These are phyloP conservation scores for Venusia cambrica DNA, from an alignment of 2,888 invertebrate species.

Conservation along the genomic window DNA sequence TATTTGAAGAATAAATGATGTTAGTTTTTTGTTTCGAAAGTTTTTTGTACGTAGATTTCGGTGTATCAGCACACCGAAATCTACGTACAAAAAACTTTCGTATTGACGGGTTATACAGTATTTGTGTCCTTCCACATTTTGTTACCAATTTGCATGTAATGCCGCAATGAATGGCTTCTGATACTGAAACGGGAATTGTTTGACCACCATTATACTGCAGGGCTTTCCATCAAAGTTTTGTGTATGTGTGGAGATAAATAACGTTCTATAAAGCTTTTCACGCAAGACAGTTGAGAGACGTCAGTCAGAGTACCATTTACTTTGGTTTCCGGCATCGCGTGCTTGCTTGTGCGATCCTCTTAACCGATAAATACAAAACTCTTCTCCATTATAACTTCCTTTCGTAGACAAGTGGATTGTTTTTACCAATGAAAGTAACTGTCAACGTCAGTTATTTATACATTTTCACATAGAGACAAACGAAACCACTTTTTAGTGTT, in stretches of 20 bases:
- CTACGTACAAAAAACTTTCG: background rate
- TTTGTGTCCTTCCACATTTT: constrained; percentile 29
- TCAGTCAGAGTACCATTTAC: constrained; percentile 6
- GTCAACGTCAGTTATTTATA: too few relatives aligned
- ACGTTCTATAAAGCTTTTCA: constrained; percentile 9
- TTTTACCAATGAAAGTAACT: too few relatives aligned
- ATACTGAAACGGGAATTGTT: too few relatives aligned
- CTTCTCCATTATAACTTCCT: too few relatives aligned
- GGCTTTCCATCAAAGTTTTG: too few relatives aligned
- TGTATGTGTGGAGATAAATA: background rate
- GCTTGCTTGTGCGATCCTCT: background rate
- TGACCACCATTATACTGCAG: too few relatives aligned
- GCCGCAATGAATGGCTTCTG: constrained; percentile 5
- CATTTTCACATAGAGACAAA: too few relatives aligned
- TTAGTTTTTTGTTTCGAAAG: too few relatives aligned
- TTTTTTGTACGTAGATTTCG: background rate
- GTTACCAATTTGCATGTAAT: constrained; percentile 19
- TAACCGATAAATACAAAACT: constrained; percentile 6
- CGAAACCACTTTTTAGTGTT: too few relatives aligned
- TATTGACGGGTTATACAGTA: constrained; percentile 33
- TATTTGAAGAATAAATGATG: too few relatives aligned
- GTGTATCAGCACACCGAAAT: too few relatives aligned
- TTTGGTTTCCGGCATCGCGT: constrained; percentile 7
- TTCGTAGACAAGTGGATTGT: too few relatives aligned
- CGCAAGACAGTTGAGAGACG: constrained; percentile 6